Base-by-base conservation (phyloP, 2,113 vertebrate species). In the Erpornis zantholeuca region DNA sequence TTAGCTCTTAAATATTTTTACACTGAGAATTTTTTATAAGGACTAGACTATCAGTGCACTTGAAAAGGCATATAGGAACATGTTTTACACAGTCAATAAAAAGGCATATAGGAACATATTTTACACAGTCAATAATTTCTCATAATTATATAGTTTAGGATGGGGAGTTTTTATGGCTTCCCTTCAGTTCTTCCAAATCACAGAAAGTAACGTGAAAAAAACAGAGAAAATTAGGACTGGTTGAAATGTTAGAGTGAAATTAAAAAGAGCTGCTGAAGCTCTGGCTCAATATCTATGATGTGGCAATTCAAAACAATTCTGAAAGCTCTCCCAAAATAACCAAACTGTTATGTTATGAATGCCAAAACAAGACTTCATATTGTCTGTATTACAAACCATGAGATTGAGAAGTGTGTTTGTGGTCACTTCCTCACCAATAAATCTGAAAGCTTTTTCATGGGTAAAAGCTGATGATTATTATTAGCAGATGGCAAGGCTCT, bases 141-240 rank as follows among this genome's bases (percentile, higher is more conserved):
- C 18, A 63, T 14, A 70, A 38, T 22, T 73, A 44, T 7, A 29
- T 42, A 24, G 10, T 72, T 91, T 78, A 54, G 4, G 24, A 11
- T 17, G 10, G 9, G 10, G 0, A 0, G 5, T 25, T 36, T 60
- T 15, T 12, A 9, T 44, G 69, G 12, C 16, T 78, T 63, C 27
- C 12, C 23, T 84, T 84, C 21, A 73, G 24, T 49, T 93, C 17
- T 78, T 91, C 24, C 42, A 89, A 84, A 49, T 49, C 31, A 54
- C 21, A 61, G 22, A 36, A 81, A 38, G 3, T 18, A 21, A 25
- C 18, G 10, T 18, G 28, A 81, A 9, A 6, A 6, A 78, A 90
- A 65, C 2, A 40, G 12, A 61, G 7, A 12, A 66, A 66, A 31
- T 35, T 18, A 75, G 11, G 20, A 57, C 36, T 35, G 11, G 15